phyloP scores from a whole-genome alignment of 2,888 invertebrate genomes.

The Drosophila parthenogenetica region DNA sequence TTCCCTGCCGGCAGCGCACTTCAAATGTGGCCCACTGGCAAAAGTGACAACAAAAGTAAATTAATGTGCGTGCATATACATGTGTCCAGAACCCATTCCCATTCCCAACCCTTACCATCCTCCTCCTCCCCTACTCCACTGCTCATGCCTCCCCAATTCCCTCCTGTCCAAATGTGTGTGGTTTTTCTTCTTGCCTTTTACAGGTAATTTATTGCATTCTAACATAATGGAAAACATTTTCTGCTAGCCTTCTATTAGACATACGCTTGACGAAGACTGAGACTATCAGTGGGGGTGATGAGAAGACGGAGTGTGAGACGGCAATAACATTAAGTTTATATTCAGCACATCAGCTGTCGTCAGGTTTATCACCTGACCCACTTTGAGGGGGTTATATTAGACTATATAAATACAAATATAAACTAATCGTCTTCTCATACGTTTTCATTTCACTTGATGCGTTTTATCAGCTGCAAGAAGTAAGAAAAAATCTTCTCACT shows the following conservation, averaged over 20 bases:
- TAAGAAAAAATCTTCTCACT: no score
- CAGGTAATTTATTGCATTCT: constrained; percentile 83
- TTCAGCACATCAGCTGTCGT: constrained; percentile 75
- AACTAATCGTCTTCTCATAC: constrained; percentile 73
- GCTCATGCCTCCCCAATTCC: constrained; percentile 15
- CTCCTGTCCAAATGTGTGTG: constrained; percentile 47
- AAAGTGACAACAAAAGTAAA: constrained; percentile 81
- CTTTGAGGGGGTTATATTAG: constrained; percentile 57
- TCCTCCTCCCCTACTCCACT: not conserved
- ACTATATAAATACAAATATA: constrained; percentile 71
- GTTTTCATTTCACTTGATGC: constrained; percentile 75
- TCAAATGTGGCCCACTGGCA: constrained; percentile 81
- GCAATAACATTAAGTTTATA: constrained; percentile 81
- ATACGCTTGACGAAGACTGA: constrained; percentile 34
- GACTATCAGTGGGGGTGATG: not conserved
- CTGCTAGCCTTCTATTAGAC: constrained; percentile 70
- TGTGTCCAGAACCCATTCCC: constrained; percentile 32
- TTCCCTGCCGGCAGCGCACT: constrained; percentile 73
- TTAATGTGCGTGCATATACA: constrained; percentile 79
- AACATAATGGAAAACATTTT: constrained; percentile 81
- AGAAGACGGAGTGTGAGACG: constrained; percentile 32
- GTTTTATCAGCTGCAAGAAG: constrained; percentile 41
- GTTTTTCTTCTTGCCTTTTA: constrained; percentile 75
- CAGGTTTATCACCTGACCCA: constrained; percentile 72
- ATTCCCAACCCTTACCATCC: not conserved